phyloP scores from a whole-genome alignment of 1,140 invertebrate species.

The Drosophila ironensis region DNA sequence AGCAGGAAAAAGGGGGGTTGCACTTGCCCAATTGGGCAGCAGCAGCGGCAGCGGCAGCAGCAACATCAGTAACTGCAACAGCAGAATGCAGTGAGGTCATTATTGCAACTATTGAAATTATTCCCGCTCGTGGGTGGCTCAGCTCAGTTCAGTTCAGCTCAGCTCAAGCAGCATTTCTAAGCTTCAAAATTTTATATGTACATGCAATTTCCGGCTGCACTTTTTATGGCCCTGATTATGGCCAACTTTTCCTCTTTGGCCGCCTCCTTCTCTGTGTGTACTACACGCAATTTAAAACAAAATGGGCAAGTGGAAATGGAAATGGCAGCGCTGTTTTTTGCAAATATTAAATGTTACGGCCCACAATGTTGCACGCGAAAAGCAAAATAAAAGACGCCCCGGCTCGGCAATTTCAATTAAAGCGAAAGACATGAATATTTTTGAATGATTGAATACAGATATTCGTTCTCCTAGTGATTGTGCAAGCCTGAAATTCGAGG shows the following conservation, averaged over 20 bases:
- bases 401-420: conserved; percentile 16
- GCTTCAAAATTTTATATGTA: conserved; percentile 48
- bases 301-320: conserved; percentile 33
- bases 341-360: conserved; percentile 50
- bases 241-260: conserved; percentile 21
- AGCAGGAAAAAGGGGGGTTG: not conserved
- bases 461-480: not conserved
- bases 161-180: conserved; percentile 23
- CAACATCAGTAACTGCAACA: not conserved
- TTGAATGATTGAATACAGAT: not conserved
- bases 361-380: conserved; percentile 39
- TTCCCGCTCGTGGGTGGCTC: conserved; percentile 60
- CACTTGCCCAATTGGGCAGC: conserved; percentile 53
- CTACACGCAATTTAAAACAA: conserved; percentile 55
- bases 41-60: not conserved
- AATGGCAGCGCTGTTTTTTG: conserved; percentile 27
- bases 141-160: not conserved
- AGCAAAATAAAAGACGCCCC: not conserved
- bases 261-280: conserved; percentile 12
- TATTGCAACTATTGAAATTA: conserved; percentile 77
- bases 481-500: conserved; percentile 13
- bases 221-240: conserved; percentile 45
- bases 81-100: conserved; percentile 55
- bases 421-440: not conserved
- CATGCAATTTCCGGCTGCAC: conserved; percentile 53